Conservation (phyloP, 2,888 invertebrate genomes). For the Chymomyza amoena region DNA sequence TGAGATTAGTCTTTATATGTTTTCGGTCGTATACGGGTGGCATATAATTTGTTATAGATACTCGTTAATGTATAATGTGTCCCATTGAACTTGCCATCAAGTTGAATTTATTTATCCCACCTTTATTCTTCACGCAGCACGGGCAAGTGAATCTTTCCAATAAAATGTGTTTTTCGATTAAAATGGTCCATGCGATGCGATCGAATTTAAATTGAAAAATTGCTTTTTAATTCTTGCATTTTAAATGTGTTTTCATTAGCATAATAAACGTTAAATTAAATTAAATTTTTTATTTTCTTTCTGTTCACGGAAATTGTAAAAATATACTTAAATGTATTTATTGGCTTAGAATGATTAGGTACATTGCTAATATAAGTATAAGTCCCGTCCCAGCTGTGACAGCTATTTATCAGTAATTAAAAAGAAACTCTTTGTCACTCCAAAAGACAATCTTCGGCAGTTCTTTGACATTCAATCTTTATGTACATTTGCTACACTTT, state of each 20-base stretch:
- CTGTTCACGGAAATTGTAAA: not conserved
- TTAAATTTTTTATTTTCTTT: slow-evolving; percentile 37
- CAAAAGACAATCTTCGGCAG: not conserved
- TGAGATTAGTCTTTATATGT: not conserved
- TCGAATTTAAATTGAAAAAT: slow-evolving; percentile 75
- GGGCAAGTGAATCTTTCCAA: slow-evolving; percentile 51
- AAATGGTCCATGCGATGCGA: slow-evolving; percentile 75
- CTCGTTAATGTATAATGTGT: slow-evolving; percentile 48
- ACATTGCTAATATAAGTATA: not conserved
- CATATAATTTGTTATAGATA: not conserved
- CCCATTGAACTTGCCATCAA: slow-evolving; percentile 34
- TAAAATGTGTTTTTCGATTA: slow-evolving; percentile 75
- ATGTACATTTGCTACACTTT: slow-evolving; percentile 48
- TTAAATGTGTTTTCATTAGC: slow-evolving; percentile 77
- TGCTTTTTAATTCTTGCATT: slow-evolving; percentile 73
- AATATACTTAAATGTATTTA: not conserved
- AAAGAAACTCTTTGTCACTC: slow-evolving; percentile 16
- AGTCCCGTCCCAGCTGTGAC: slow-evolving; percentile 41
- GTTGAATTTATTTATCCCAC: not conserved
- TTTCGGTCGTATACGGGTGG: not conserved
- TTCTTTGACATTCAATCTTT: not conserved
- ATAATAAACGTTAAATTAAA: slow-evolving; percentile 73
- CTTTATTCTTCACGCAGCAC: slow-evolving; percentile 13
- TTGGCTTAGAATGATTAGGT: not conserved
- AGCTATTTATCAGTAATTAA: slow-evolving; percentile 67